phyloP scores from a whole-genome alignment of 2,797 vertebrate species.

The Platyrinchus mystaceus region DNA sequence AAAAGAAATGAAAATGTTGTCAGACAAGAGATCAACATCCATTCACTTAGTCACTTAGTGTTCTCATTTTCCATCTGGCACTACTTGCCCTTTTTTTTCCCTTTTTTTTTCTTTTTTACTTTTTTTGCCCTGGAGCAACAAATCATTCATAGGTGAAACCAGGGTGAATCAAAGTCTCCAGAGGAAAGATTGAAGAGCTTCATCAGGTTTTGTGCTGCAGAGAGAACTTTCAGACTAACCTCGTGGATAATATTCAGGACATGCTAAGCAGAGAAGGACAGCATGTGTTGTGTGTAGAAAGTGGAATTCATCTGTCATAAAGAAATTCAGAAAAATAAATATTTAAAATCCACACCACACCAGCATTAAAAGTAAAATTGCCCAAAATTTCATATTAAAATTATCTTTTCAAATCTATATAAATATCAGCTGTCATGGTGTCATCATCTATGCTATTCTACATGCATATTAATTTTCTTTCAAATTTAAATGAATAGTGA shows the following conservation, averaged over 20 bases:
- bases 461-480: neutral
- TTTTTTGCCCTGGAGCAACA: neutral
- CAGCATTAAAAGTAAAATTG: neutral
- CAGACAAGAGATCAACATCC: neutral
- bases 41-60: neutral
- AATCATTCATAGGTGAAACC: neutral
- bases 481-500: neutral
- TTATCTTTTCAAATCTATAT: neutral
- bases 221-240: neutral
- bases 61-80: constrained; percentile 3
- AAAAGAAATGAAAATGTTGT: constrained; percentile 27
- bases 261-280: neutral
- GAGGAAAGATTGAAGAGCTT: neutral
- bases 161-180: neutral
- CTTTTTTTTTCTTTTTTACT: neutral
- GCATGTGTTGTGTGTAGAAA: neutral
- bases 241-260: neutral
- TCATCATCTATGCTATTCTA: neutral
- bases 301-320: neutral
- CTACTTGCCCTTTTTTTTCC: neutral
- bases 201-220: neutral
- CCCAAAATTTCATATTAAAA: neutral
- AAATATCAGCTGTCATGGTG: neutral
- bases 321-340: neutral
- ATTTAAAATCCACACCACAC: neutral